These are phyloP conservation scores for Mus caroli DNA, from an alignment of 2,797 vertebrate genomes.

Conservation along the genomic window DNA sequence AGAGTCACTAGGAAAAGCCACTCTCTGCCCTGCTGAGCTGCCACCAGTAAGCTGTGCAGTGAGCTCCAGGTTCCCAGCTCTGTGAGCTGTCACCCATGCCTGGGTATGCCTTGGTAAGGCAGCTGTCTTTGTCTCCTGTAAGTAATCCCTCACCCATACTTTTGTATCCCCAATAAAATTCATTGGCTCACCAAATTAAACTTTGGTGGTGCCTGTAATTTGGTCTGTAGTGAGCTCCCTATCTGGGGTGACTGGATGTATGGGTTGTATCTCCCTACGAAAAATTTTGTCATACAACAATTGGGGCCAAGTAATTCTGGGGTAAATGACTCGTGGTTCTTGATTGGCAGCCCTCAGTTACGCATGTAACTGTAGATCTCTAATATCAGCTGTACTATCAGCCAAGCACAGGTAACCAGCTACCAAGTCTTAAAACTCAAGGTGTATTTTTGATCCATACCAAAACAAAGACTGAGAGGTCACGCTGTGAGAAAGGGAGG, in stretches of 20 bases:
- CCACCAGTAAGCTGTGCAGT: neutral
- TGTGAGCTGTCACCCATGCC: neutral
- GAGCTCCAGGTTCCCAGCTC: neutral
- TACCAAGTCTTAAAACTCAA: neutral
- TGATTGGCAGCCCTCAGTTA: neutral
- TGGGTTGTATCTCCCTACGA: neutral
- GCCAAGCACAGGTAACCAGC: neutral
- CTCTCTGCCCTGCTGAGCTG: neutral
- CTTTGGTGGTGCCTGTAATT: neutral
- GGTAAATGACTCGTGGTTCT: neutral
- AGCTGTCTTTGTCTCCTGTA: neutral
- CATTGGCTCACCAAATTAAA: neutral
- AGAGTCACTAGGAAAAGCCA: neutral
- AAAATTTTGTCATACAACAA: neutral
- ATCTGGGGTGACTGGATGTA: neutral
- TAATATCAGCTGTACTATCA: neutral
- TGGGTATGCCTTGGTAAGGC: neutral
- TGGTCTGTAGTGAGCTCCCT: neutral
- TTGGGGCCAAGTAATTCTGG: neutral
- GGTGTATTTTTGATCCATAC: fast-evolving
- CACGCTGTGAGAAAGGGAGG: neutral
- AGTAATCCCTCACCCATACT: neutral
- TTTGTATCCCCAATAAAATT: neutral
- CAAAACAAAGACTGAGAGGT: neutral
- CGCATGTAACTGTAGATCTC: neutral